These are phyloP conservation scores for Ceyx margarethae DNA, from an alignment of 2,113 vertebrate genomes.

Conservation along the genomic window DNA sequence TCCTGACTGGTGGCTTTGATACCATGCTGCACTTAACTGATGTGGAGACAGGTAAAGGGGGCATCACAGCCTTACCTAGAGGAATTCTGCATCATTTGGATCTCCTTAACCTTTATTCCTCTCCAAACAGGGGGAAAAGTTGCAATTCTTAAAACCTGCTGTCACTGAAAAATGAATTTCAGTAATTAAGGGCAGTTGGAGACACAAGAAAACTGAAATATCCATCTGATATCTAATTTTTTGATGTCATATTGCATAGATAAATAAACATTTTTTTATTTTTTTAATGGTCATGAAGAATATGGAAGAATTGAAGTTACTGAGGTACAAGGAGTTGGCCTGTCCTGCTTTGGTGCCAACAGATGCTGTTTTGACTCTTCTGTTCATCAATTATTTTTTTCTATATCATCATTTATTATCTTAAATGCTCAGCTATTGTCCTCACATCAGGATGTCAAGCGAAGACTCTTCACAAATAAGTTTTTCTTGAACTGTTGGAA, in stretches of 20 bases:
- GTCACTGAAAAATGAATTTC: not conserved
- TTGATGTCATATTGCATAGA: not conserved
- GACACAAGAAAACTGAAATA: not conserved
- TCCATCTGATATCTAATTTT: not conserved
- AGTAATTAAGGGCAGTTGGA: not conserved
- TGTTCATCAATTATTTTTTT: not conserved
- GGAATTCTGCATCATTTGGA: not conserved
- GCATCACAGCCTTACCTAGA: not conserved
- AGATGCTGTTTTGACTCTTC: not conserved
- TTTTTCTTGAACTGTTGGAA: not conserved
- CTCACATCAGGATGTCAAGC: not conserved
- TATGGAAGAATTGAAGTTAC: not conserved
- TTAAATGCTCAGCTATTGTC: not conserved
- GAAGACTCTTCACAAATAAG: not conserved
- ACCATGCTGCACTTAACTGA: constrained; percentile 85
- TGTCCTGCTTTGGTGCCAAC: not conserved
- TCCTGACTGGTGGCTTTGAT: constrained; percentile 94
- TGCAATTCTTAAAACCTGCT: not conserved
- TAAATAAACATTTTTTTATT: not conserved
- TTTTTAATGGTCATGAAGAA: not conserved
- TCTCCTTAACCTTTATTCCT: not conserved
- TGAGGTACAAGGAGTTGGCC: not conserved
- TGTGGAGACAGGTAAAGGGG: constrained; percentile 86
- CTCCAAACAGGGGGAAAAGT: not conserved
- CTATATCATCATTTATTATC: not conserved